These are phyloP conservation scores for Fragum fragum DNA, from an alignment of 2,888 invertebrate species.

Conservation along the genomic window DNA sequence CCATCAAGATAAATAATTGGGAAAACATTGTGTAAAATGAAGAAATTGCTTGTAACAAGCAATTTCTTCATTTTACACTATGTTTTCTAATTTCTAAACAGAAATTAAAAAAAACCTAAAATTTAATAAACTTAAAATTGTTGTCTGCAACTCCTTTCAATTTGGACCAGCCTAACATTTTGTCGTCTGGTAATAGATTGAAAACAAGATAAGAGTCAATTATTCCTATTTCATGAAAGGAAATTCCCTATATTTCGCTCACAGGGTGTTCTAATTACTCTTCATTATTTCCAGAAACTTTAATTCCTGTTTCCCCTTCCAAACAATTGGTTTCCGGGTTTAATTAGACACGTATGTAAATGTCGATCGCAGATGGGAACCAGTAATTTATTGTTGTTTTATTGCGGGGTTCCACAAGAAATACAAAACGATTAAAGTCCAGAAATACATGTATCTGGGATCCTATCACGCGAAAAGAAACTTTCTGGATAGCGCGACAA, in stretches of 20 bases:
- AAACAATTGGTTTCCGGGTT: neutral
- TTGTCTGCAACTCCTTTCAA: no score
- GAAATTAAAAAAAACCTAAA: no score
- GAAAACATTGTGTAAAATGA: neutral
- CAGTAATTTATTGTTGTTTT: neutral
- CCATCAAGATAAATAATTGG: no score
- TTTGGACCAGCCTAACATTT: no score
- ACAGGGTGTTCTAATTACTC: slow-evolving; percentile 3
- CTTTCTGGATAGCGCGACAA: no score
- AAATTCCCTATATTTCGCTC: neutral
- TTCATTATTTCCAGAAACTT: slow-evolving; percentile 3
- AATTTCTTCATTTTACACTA: neutral
- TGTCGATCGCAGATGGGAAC: slow-evolving; percentile 2
- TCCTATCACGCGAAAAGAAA: no score
- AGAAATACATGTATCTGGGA: no score
- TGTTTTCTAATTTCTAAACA: no score
- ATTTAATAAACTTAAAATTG: no score
- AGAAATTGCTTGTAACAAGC: neutral
- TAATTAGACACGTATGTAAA: neutral
- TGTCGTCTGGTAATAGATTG: no score
- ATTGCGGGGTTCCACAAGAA: neutral
- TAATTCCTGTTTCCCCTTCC: neutral
- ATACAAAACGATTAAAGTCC: neutral
- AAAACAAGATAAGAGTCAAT: neutral
- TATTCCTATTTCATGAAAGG: neutral